phyloP scores from a whole-genome alignment of 2,888 invertebrate species.

The Lithophane leautieri region DNA sequence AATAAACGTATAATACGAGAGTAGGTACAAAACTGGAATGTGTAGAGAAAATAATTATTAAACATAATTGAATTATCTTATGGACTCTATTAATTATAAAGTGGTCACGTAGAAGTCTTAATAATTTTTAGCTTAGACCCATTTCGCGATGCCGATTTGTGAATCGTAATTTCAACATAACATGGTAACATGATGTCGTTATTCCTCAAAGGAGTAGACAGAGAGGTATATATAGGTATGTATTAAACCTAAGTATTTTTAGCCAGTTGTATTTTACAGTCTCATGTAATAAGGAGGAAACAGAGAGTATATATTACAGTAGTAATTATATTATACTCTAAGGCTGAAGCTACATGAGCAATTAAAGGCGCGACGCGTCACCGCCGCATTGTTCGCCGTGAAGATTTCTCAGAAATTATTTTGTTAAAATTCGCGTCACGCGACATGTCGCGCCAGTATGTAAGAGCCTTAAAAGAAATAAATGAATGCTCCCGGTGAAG shows the following conservation, averaged over 20 bases:
- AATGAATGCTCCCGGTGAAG: too few species aligned
- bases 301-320: too few species aligned
- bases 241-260: background rate
- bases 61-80: background rate
- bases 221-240: too few species aligned
- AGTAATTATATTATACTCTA: too few species aligned
- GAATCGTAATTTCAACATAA: background rate
- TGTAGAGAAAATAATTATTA: background rate
- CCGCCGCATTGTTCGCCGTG: too few species aligned
- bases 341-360: too few species aligned
- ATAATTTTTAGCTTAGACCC: background rate
- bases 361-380: too few species aligned
- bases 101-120: background rate
- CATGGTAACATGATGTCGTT: background rate
- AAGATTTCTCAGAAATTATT: too few species aligned
- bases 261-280: background rate
- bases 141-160: background rate
- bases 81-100: background rate
- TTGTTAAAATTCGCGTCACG: too few species aligned
- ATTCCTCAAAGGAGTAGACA: background rate
- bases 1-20: background rate
- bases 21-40: slow-evolving; percentile 5
- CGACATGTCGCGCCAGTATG: too few species aligned
- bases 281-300: background rate
- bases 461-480: too few species aligned